Evolutionary conservation across 2,888 invertebrate species (phyloP).

Genomic region (Nomada lathburiana): DNA sequence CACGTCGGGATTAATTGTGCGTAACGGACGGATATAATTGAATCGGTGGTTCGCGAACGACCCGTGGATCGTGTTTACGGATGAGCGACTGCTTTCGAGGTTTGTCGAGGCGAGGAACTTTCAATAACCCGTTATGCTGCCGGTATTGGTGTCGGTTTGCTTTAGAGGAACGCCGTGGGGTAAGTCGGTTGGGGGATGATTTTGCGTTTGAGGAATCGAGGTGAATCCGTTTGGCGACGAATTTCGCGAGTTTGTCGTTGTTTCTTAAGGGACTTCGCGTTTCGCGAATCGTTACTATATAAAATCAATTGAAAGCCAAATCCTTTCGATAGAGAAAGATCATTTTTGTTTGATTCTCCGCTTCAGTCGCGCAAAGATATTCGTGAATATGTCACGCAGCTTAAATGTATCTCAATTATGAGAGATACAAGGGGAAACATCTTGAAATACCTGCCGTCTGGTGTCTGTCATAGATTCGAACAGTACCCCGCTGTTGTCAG

Average conservation of each 20-base stretch:
- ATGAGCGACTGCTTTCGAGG: neutral
- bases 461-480: constrained; percentile 16
- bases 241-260: neutral
- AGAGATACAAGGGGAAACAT: neutral
- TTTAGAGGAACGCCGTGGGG: neutral
- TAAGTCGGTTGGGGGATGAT: neutral
- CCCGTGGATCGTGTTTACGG: constrained; percentile 2
- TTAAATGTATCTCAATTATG: neutral
- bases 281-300: no score
- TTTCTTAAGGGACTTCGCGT: no score
- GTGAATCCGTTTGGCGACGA: no score
- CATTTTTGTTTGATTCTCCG: no score
- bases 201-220: neutral
- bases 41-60: neutral
- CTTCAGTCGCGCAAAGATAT: no score
- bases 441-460: constrained; percentile 10
- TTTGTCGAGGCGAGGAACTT: constrained; percentile 21
- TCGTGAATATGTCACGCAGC: no score
- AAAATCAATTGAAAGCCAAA: no score
- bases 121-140: constrained; percentile 16
- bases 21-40: constrained; percentile 24
- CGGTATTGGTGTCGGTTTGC: neutral
- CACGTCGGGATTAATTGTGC: constrained; percentile 35
- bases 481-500: constrained; percentile 13
- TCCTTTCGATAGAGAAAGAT: no score